phyloP scores from a whole-genome alignment of 2,888 invertebrate species.

The Tetrapedia diversipes region DNA sequence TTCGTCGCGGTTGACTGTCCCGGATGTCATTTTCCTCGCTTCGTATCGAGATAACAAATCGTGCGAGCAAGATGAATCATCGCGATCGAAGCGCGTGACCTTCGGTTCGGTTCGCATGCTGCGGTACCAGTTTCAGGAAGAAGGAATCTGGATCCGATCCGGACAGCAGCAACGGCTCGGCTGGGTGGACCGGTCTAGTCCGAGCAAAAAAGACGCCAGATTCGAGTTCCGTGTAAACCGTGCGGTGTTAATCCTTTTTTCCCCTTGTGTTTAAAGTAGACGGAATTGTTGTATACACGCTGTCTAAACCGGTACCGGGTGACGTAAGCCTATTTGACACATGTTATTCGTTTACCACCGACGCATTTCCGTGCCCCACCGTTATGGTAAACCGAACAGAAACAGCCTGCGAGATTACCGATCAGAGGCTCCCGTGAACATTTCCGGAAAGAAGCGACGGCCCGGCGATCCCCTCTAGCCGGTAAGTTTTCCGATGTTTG shows the following conservation, averaged over 20 bases:
- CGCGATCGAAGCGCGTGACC: neutral
- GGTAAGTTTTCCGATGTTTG: conserved; percentile 53
- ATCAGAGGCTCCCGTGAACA: neutral
- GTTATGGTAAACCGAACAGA: neutral
- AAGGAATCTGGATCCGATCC: neutral
- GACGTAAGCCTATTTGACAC: conserved; percentile 17
- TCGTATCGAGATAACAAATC: neutral
- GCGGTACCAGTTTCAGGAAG: neutral
- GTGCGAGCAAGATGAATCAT: neutral
- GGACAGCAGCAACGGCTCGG: conserved; percentile 1
- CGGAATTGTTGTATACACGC: neutral
- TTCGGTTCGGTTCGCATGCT: neutral
- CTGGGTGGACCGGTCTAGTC: neutral
- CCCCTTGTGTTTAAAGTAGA: conserved; percentile 1
- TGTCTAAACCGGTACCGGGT: neutral
- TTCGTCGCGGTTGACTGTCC: neutral
- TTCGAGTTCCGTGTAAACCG: neutral
- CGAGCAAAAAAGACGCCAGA: neutral
- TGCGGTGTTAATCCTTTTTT: neutral
- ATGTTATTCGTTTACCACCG: neutral
- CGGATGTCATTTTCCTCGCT: neutral
- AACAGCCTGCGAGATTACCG: too few species aligned
- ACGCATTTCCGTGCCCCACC: neutral
- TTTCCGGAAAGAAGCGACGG: conserved; percentile 1
- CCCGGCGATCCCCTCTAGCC: too few species aligned